These are phyloP conservation scores for Numida meleagris DNA, from an alignment of 2,113 vertebrate genomes.

Conservation along the genomic window DNA sequence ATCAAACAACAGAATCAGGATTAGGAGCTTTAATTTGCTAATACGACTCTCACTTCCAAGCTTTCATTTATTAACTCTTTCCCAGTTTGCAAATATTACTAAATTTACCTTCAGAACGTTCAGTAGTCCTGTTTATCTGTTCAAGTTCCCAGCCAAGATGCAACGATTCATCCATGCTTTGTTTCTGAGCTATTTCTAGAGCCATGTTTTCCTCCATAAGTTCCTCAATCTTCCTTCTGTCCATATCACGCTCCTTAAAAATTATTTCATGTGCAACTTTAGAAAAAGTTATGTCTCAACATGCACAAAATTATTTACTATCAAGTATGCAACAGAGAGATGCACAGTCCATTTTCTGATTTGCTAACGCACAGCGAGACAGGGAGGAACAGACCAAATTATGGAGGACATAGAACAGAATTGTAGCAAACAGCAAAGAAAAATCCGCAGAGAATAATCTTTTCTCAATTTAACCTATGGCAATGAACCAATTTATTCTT, in stretches of 20 bases:
- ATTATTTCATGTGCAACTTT: neutral
- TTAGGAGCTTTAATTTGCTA: neutral
- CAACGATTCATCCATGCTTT: slow-evolving; percentile 98
- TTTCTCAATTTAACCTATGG: neutral
- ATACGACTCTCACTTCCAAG: neutral
- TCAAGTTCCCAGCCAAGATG: slow-evolving; percentile 99
- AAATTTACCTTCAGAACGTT: slow-evolving; percentile 87
- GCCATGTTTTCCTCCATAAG: slow-evolving; percentile 97
- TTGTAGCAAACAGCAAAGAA: neutral
- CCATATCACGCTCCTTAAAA: slow-evolving; percentile 91
- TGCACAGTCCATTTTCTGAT: neutral
- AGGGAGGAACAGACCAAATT: neutral
- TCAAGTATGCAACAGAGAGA: neutral
- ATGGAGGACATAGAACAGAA: neutral
- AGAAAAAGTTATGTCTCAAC: neutral
- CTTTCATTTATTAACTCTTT: neutral
- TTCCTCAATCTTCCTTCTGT: slow-evolving; percentile 97
- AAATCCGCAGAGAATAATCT: neutral
- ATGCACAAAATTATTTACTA: neutral
- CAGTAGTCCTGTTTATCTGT: slow-evolving; percentile 94
- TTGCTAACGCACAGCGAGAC: neutral
- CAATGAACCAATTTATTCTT: neutral
- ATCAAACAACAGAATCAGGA: neutral
- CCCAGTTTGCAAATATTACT: neutral
- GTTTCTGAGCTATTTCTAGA: slow-evolving; percentile 97